A percentile compares a stretch with the other conserved stretches of the same genome.
phyloP scores from a whole-genome alignment of 2,797 vertebrate genomes.

The Premnoplex brunnescens region DNA sequence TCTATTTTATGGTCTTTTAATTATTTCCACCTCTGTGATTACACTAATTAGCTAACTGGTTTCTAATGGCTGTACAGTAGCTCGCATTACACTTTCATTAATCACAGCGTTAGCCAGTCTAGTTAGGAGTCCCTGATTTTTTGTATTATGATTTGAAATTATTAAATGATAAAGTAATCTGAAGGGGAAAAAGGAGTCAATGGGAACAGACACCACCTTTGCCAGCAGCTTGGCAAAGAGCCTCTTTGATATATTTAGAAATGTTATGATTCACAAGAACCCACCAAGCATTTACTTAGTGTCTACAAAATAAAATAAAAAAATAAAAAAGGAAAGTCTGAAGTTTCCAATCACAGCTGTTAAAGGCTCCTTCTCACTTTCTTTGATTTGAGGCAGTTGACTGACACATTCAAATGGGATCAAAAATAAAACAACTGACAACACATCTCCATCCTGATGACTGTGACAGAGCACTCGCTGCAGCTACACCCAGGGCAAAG shows the following conservation, averaged over 20 bases:
- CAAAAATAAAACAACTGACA: constrained; percentile 46
- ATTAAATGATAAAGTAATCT: constrained; percentile 19
- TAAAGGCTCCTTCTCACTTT: constrained; percentile 41
- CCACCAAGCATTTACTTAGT: background rate
- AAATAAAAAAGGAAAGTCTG: background rate
- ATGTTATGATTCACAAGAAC: background rate
- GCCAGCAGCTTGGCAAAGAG: background rate
- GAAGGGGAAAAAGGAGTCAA: background rate
- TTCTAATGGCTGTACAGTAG: background rate
- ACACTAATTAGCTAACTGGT: constrained; percentile 34
- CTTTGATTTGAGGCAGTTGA: constrained; percentile 46
- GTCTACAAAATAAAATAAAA: background rate
- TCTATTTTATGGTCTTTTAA: constrained; percentile 52
- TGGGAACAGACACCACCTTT: background rate
- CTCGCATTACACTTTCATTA: background rate
- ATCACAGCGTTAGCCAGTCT: constrained; percentile 6
- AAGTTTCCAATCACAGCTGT: constrained; percentile 28
- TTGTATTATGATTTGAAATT: background rate
- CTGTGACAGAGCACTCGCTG: background rate
- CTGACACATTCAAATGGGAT: constrained; percentile 52
- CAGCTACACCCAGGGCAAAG: background rate
- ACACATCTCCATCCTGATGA: constrained; percentile 4
- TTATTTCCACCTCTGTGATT: constrained; percentile 61
- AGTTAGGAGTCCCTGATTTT: background rate
- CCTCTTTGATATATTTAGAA: background rate